These are phyloP conservation scores for Python bivittatus DNA, from an alignment of 2,113 vertebrate genomes.

Conservation along the genomic window DNA sequence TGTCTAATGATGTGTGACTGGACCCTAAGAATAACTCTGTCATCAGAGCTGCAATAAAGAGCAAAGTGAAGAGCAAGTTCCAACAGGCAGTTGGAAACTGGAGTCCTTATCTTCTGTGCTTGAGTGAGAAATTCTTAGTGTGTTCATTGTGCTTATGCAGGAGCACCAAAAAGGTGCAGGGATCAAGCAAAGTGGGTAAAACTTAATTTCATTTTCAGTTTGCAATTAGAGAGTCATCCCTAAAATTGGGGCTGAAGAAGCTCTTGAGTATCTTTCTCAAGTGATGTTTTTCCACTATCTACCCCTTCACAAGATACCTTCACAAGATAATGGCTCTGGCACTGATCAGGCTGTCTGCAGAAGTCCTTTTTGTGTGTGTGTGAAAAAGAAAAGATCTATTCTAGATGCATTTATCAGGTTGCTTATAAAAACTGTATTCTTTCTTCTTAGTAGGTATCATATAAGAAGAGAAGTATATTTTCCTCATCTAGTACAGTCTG, in stretches of 20 bases:
- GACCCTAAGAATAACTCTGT: conserved; percentile 51
- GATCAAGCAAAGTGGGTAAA: background rate
- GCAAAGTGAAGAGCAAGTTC: conserved; percentile 53
- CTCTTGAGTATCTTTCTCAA: background rate
- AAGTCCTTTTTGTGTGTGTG: background rate
- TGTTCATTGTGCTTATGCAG: background rate
- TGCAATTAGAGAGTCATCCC: background rate
- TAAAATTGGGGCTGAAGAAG: background rate
- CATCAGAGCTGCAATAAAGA: conserved; percentile 71
- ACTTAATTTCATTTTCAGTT: background rate
- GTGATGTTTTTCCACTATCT: background rate
- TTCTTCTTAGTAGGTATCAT: background rate
- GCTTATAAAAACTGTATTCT: background rate
- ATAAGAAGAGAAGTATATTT: background rate
- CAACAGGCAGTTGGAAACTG: background rate
- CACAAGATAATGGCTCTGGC: background rate
- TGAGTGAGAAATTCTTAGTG: background rate
- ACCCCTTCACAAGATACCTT: background rate
- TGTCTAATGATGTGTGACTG: conserved; percentile 57
- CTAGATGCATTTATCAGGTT: background rate
- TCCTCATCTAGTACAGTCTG: background rate
- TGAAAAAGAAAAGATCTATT: background rate
- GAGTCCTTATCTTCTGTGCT: background rate
- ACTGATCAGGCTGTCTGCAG: background rate
- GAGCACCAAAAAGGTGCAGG: background rate